These are phyloP conservation scores for Hydrocynus forskahlii DNA, from an alignment of 2,797 vertebrate species.

Conservation along the genomic window DNA sequence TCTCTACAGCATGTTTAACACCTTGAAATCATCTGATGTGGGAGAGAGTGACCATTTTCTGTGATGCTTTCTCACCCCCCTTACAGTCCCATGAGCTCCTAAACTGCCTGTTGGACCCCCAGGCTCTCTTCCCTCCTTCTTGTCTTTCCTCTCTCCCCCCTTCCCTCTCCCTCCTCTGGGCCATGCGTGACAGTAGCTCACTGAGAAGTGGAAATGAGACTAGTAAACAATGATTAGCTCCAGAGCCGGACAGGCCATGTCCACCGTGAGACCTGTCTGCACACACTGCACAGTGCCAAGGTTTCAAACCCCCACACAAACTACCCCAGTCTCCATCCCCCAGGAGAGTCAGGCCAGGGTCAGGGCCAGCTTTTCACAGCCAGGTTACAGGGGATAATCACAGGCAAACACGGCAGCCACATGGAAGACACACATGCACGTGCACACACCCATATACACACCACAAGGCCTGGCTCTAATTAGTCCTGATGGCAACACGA, in stretches of 20 bases:
- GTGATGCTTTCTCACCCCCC: neutral
- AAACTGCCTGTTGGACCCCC: conserved; percentile 69
- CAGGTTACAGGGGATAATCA: conserved; percentile 80
- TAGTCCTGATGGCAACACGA: conserved; percentile 75
- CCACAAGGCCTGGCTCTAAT: conserved; percentile 81
- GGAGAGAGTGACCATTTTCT: neutral
- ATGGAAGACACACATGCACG: conserved; percentile 71
- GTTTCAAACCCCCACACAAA: conserved; percentile 24
- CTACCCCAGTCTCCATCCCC: conserved; percentile 43
- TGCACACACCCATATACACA: conserved; percentile 42
- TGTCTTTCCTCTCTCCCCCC: conserved; percentile 55
- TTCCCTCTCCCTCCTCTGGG: conserved; percentile 66
- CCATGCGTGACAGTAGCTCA: conserved; percentile 86
- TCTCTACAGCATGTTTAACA: neutral
- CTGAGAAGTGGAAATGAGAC: conserved; percentile 86
- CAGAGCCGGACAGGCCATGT: conserved; percentile 74
- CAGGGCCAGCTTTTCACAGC: conserved; percentile 81
- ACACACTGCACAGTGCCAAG: conserved; percentile 53
- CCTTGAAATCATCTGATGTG: neutral
- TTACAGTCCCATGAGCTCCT: conserved; percentile 51
- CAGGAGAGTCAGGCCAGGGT: conserved; percentile 76
- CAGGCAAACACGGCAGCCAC: conserved; percentile 83
- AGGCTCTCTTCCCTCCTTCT: conserved; percentile 30
- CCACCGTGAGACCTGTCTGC: conserved; percentile 74
- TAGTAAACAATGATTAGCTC: conserved; percentile 88